Percentiles rank a stretch among this genome's conserved stretches.
Conservation (phyloP, 2,888 invertebrate genomes). For the Campoplex capitator region DNA sequence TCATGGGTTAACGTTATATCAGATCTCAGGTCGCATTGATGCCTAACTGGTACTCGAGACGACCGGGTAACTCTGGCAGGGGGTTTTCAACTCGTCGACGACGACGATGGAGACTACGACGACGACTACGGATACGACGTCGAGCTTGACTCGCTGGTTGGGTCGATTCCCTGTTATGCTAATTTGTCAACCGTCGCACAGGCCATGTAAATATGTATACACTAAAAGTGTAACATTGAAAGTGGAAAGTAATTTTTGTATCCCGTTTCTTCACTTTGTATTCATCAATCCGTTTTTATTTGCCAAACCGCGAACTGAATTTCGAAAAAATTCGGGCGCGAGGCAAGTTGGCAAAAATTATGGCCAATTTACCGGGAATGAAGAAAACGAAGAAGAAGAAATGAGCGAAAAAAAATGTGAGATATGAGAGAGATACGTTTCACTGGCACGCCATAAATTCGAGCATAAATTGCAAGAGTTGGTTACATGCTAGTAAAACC, state of each 20-base stretch:
- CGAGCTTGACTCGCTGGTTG: conserved; percentile 81
- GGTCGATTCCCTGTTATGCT: conserved; percentile 84
- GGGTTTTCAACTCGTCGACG: conserved; percentile 71
- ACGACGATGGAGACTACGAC: conserved; percentile 22
- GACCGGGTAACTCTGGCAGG: conserved; percentile 73
- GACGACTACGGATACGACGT: not conserved
- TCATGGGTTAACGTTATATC: conserved; percentile 70
- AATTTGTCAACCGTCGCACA: conserved; percentile 83
- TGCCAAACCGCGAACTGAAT: too few species aligned
- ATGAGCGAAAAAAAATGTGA: not conserved
- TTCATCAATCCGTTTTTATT: too few species aligned
- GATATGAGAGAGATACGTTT: not conserved
- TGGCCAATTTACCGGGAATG: not conserved
- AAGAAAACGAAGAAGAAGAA: not conserved
- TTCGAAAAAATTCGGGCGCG: not conserved
- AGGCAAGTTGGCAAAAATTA: not conserved
- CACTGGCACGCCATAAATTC: not conserved
- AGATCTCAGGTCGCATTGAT: conserved; percentile 80
- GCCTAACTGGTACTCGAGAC: conserved; percentile 83
- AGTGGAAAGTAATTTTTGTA: too few species aligned
- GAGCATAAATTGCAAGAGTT: not conserved
- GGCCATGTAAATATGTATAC: conserved; percentile 35
- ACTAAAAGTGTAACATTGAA: conserved; percentile 19
- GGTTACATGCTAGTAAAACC: not conserved
- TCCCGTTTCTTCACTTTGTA: too few species aligned